These are phyloP conservation scores for Orcinus orca DNA, from an alignment of 2,113 vertebrate genomes.

Conservation along the genomic window DNA sequence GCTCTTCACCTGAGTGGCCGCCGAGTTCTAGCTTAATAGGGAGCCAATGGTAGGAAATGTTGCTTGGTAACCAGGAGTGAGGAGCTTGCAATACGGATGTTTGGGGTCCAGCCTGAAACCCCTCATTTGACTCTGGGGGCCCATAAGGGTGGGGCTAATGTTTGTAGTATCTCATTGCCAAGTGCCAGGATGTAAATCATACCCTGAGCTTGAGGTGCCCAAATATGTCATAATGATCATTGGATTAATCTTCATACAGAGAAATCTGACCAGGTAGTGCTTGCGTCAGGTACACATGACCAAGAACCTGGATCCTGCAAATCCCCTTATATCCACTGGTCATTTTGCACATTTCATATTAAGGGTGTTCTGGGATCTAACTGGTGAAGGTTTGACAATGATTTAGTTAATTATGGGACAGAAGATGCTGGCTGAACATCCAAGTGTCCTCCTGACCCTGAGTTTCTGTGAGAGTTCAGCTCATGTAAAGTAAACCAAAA, in stretches of 20 bases:
- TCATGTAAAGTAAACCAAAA: not conserved
- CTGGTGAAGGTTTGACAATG: not conserved
- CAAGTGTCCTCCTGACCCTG: not conserved
- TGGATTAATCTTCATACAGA: not conserved
- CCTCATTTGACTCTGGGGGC: not conserved
- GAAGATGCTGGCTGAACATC: not conserved
- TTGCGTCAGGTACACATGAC: not conserved
- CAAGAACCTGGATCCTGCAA: not conserved
- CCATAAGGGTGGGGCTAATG: not conserved
- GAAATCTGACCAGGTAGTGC: not conserved
- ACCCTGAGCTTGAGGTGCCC: not conserved
- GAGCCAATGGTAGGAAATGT: not conserved
- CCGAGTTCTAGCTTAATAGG: not conserved
- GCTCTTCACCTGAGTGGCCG: rapidly evolving
- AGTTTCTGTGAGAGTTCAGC: not conserved
- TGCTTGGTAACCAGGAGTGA: not conserved
- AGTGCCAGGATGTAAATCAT: not conserved
- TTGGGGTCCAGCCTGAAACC: not conserved
- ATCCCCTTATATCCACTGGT: not conserved
- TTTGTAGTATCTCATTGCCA: not conserved
- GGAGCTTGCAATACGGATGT: not conserved
- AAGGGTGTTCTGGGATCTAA: not conserved
- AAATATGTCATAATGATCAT: not conserved
- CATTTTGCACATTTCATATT: not conserved
- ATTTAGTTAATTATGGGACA: not conserved